These are phyloP conservation scores for Malaclemys terrapin DNA, from an alignment of 2,113 vertebrate species.

Conservation along the genomic window DNA sequence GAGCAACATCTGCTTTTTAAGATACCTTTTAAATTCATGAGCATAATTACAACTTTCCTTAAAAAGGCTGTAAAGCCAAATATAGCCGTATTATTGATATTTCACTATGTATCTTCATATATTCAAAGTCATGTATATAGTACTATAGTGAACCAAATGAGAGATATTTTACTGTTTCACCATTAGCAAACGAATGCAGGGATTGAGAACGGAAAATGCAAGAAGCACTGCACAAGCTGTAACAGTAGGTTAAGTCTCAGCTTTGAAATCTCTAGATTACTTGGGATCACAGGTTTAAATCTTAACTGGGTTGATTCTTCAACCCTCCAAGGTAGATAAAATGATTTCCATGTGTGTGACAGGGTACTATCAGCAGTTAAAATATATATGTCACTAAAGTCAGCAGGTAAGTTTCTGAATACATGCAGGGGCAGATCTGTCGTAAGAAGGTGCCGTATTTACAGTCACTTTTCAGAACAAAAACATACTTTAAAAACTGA, in stretches of 20 bases:
- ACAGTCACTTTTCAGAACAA: neutral
- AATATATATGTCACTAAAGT: neutral
- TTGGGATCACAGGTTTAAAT: neutral
- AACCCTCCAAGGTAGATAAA: neutral
- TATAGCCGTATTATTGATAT: neutral
- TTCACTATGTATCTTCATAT: neutral
- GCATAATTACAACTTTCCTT: neutral
- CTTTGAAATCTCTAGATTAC: neutral
- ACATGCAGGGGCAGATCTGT: neutral
- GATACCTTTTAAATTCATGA: neutral
- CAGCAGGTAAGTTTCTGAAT: neutral
- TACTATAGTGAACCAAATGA: neutral
- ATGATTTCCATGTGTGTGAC: neutral
- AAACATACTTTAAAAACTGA: neutral
- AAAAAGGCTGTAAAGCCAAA: conserved; percentile 2
- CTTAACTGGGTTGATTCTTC: neutral
- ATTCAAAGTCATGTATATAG: neutral
- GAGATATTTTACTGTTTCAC: neutral
- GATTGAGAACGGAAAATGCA: neutral
- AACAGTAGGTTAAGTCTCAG: neutral
- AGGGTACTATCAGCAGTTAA: neutral
- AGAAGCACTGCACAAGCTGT: neutral
- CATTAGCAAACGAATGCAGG: neutral
- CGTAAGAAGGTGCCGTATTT: neutral
- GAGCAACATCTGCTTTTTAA: accelerated